Evolutionary conservation across 2,113 vertebrate genomes (phyloP), one percentile per base, ranked within the genome.

Genomic region (Myrmophylax atrothorax): DNA sequence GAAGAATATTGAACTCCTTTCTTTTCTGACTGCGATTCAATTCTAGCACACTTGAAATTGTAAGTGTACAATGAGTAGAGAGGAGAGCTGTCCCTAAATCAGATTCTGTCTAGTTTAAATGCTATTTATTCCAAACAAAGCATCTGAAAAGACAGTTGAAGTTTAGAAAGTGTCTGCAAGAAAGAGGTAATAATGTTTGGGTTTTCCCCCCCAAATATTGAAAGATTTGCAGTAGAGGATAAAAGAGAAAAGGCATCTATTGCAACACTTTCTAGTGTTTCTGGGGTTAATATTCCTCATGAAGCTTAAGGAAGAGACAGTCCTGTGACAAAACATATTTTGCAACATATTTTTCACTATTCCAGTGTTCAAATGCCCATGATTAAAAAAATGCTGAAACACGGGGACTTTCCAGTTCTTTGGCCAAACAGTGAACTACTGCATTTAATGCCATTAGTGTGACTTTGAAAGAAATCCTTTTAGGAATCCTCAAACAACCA

Each of bases 11-110:
- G 59, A 73, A n/a, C 75, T 95, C 33, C 55, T 92, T 89, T 89
- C 31, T 47, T 44, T 86, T 89, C 83, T 92, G 58, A 66, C 91
- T 78, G 84, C 84, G 84, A 95, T 96, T 95, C 55, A 89, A 95
- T 96, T 95, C 76, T 24, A n/a, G 63, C 86, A 81, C 68, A 74
- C 91, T 94, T 89, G 86, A 91, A 96, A 96, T 86, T 91, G 37
- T 90, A 90, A 92, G 76, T 37, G 80, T 82, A 73, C 76, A 56
- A 80, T 89, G 62, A 95, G 63, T 52, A 70, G 58, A 83, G 86
- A 86, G 64, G 40, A 89, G 76, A 64, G 12, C 80, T 94, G 72
- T 50, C 59, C 55, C 40, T 76, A 91, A 95, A 96, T 95, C 84
- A 50, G 50, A 96, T 95, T 92, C 17, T 84, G 80, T 84, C 68